Conservation (phyloP, 2,113 vertebrate species). For the Pandion haliaetus region DNA sequence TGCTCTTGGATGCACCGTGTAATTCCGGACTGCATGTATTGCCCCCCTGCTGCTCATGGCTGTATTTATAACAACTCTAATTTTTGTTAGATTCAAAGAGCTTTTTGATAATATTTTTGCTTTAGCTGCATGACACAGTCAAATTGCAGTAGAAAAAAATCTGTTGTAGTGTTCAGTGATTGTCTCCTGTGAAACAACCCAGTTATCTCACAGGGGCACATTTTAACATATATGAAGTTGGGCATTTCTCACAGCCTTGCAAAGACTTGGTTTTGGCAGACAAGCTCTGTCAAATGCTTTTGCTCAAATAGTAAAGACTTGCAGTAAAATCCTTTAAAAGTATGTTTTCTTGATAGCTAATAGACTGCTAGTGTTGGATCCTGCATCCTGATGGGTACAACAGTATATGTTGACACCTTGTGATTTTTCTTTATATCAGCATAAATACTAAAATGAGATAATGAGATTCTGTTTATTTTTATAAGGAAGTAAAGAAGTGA, state of each 20-base stretch:
- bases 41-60: background rate
- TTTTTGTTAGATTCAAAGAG: background rate
- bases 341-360: no score
- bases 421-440: background rate
- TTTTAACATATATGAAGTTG: rapidly evolving
- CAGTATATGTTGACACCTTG: rapidly evolving
- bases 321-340: background rate
- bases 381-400: background rate
- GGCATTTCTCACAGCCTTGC: background rate
- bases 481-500: background rate
- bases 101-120: background rate
- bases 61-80: background rate
- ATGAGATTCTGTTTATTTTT: background rate
- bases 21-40: background rate
- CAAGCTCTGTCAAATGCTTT: background rate
- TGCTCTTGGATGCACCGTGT: background rate
- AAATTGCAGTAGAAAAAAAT: background rate
- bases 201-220: background rate
- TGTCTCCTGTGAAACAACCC: background rate
- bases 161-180: background rate
- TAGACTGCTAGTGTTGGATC: no score
- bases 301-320: rapidly evolving
- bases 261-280: background rate
- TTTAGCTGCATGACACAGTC: background rate
- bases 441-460: background rate